A percentile compares a stretch with the other conserved stretches of the same genome.
phyloP scores from a whole-genome alignment of 2,888 invertebrate species.

The Tenthredo distinguenda region DNA sequence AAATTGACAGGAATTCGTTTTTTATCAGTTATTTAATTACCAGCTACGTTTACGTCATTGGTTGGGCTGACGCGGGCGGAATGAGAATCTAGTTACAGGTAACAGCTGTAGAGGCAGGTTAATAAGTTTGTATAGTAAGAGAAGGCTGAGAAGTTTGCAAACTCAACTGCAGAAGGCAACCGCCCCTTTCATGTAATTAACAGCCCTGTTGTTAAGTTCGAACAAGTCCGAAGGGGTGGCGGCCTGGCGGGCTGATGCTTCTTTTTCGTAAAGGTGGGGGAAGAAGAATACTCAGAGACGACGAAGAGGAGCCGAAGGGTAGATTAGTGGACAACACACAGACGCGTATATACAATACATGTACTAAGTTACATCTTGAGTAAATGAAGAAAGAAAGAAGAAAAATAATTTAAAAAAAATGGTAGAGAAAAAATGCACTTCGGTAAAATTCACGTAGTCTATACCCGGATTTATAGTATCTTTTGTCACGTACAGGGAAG shows the following conservation, averaged over 20 bases:
- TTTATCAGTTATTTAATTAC: not conserved
- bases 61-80: not conserved
- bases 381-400: not conserved
- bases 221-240: constrained; percentile 40
- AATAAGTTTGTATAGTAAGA: constrained; percentile 33
- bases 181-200: constrained; percentile 51
- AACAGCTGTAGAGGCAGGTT: constrained; percentile 37
- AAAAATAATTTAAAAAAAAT: not conserved
- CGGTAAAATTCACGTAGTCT: not conserved
- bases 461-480: constrained; percentile 24
- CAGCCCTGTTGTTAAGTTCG: constrained; percentile 49
- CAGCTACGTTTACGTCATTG: not conserved
- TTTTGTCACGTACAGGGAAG: constrained; percentile 24
- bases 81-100: constrained; percentile 18
- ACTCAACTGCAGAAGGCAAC: constrained; percentile 48
- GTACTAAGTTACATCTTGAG: not conserved
- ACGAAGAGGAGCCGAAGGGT: not conserved
- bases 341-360: too few relatives aligned
- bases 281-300: constrained; percentile 29
- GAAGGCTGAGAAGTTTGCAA: constrained; percentile 23
- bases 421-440: not conserved
- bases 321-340: not conserved
- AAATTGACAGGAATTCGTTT: not conserved
- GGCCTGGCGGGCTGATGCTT: constrained; percentile 22
- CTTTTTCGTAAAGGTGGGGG: constrained; percentile 38